phyloP scores from a whole-genome alignment of 1,140 invertebrate genomes.

The Pseudachorutes palmiensis region DNA sequence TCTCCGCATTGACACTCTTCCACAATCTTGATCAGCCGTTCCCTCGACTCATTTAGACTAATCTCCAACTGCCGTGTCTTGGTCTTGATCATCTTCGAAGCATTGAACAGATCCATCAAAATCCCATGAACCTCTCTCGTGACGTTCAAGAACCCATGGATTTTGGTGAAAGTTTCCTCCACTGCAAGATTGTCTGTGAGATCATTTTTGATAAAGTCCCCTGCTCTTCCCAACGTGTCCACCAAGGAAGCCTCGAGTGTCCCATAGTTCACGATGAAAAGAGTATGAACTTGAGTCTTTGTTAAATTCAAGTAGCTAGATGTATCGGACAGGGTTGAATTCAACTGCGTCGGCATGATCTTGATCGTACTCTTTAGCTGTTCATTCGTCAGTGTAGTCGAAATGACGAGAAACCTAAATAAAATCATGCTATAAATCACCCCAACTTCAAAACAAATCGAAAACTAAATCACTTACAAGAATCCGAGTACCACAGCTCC shows the following conservation, averaged over 20 bases:
- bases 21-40: background rate
- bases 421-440: background rate
- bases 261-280: slow-evolving; percentile 5
- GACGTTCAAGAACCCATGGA: background rate
- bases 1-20: background rate
- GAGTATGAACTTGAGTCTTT: slow-evolving; percentile 4
- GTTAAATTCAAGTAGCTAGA: slow-evolving; percentile 4
- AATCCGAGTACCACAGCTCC: background rate
- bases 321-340: background rate
- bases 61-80: slow-evolving; percentile 1
- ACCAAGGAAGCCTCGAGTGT: slow-evolving; percentile 4
- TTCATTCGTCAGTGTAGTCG: slow-evolving; percentile 5
- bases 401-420: slow-evolving; percentile 2
- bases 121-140: background rate
- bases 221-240: background rate
- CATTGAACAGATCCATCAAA: background rate
- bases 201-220: slow-evolving; percentile 4
- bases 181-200: background rate
- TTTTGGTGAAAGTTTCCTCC: background rate
- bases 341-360: background rate
- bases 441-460: background rate
- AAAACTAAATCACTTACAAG: background rate
- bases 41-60: background rate
- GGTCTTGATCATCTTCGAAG: background rate
- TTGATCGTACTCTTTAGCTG: slow-evolving; percentile 5